Percentiles rank a stretch among this genome's conserved stretches.
Evolutionary conservation across 2,888 invertebrate genomes (phyloP).

Genomic region (Seira sanloemensis): DNA sequence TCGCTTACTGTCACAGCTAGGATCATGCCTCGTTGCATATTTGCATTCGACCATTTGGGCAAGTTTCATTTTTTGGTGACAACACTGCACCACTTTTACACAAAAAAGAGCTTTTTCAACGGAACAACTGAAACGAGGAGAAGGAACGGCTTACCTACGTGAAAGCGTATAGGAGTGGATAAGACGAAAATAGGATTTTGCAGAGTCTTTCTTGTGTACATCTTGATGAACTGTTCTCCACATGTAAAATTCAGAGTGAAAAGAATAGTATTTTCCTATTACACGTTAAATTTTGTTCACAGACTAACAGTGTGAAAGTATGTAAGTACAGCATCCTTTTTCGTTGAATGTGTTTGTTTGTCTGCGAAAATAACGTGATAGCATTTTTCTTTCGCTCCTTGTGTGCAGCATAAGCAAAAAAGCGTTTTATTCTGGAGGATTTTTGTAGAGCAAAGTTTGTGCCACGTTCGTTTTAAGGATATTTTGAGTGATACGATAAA

Average conservation of each 20-base stretch:
- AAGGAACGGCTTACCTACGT: too few relatives aligned
- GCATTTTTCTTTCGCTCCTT: neutral
- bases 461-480: neutral
- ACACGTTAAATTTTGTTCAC: slow-evolving; percentile 17
- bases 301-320: neutral
- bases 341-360: neutral
- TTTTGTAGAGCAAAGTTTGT: neutral
- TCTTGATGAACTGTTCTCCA: neutral
- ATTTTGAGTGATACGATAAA: neutral
- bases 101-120: neutral
- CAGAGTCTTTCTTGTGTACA: too few relatives aligned
- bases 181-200: too few relatives aligned
- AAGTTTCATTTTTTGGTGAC: neutral
- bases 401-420: neutral
- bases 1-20: slow-evolving; percentile 8
- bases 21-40: slow-evolving; percentile 17
- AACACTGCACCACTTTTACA: neutral
- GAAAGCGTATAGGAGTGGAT: too few relatives aligned
- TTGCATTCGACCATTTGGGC: neutral
- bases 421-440: neutral
- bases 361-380: neutral
- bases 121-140: neutral
- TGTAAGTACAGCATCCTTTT: slow-evolving; percentile 1
- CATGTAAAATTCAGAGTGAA: neutral
- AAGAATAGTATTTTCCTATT: neutral